Evolutionary conservation across 2,888 invertebrate species (phyloP), one percentile per base, ranked within the genome.

Genomic region (Rhorus exstirpatorius): DNA sequence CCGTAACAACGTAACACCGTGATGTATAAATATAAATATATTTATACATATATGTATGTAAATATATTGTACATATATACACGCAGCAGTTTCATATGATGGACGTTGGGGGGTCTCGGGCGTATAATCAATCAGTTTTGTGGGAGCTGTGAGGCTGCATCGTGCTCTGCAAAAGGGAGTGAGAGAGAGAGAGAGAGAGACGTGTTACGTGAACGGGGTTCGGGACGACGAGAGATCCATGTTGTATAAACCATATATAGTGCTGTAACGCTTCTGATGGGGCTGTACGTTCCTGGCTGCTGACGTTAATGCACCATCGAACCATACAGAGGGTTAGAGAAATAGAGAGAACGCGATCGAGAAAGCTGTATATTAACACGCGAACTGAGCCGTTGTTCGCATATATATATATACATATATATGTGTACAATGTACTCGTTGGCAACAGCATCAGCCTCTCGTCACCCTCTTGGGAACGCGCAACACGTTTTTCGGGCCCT

Each of bases 71-170:
- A 31, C 26, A 67, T 35, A 35, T 74, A 60, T 55, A 61, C 61
- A 63, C n/a, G 46, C 49, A 41, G 38, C n/a, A 46, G 82, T 63
- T 83, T 83, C 76, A 84, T 81, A 51, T 53, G 81, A 87, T 76
- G 86, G 24, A 75, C 58, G 71, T 58, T 60, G 68, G 72, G 70
- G 70, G 81, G 78, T 78, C 67, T 68, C 51, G 51, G 19, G 51
- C 67, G 85, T 86, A 88, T 87, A 90, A 91, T 91, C 90, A 91
- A 91, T 91, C 91, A 91, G 88, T 88, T 89, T 88, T 88, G 89
- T 88, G 88, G 86, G 87, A 89, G 88, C 84, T 77, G 80, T 78
- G 53, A 81, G 79, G 85, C 85, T 86, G 84, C 68, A 68, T 81
- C 74, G 60, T 74, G 17, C 44, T 55, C 68, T 76, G 68, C 46